Evolutionary conservation across 2,113 vertebrate genomes (phyloP).

Genomic region (Potamarius usumacintae): DNA sequence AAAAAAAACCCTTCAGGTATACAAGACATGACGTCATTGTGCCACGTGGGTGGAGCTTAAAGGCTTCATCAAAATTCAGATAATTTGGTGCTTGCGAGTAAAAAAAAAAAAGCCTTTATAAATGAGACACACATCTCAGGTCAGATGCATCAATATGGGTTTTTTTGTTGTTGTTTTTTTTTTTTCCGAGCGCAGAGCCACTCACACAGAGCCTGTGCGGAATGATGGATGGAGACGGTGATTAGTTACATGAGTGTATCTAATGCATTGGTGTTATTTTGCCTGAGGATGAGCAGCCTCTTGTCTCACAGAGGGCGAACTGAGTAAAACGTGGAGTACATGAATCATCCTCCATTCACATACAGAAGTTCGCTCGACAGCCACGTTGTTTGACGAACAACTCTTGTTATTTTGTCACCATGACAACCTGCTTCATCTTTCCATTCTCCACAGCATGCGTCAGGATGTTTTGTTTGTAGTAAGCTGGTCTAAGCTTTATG

Average conservation of each 20-base stretch:
- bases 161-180: too few relatives aligned
- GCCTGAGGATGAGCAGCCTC: neutral
- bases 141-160: too few relatives aligned
- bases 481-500: neutral
- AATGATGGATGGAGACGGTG: neutral
- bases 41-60: too few relatives aligned
- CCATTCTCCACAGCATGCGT: neutral
- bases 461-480: neutral
- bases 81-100: too few relatives aligned
- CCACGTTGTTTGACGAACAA: too few relatives aligned
- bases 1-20: too few relatives aligned
- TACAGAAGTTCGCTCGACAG: neutral
- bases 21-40: too few relatives aligned
- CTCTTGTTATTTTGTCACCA: neutral
- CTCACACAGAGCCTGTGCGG: neutral
- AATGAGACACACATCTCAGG: too few relatives aligned
- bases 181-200: too few relatives aligned
- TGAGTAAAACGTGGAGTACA: neutral
- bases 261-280: neutral
- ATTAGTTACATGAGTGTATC: neutral
- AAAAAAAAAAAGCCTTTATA: too few relatives aligned
- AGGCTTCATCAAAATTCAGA: too few relatives aligned
- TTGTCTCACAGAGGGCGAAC: neutral
- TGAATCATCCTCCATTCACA: conserved; percentile 8
- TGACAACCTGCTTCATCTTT: neutral